Evolutionary conservation across 2,113 vertebrate genomes (phyloP).

Genomic region (Alligator sinensis): DNA sequence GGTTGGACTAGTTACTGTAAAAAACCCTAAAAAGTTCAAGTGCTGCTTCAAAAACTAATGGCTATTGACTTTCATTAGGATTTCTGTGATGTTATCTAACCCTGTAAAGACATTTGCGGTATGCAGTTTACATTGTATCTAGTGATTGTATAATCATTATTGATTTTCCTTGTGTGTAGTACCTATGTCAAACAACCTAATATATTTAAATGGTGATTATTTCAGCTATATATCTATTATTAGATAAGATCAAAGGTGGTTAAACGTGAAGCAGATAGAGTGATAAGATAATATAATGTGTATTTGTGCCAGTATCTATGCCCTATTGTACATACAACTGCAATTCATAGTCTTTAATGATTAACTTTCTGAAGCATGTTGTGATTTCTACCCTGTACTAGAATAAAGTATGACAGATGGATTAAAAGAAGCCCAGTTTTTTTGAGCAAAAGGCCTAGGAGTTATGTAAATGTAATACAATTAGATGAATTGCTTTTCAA

Average conservation of each 20-base stretch:
- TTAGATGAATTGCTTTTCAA: constrained; percentile 67
- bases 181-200: constrained; percentile 85
- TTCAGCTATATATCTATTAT: constrained; percentile 79
- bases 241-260: constrained; percentile 84
- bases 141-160: constrained; percentile 84
- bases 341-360: constrained; percentile 70
- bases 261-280: constrained; percentile 69
- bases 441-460: constrained; percentile 37
- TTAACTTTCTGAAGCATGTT: constrained; percentile 71
- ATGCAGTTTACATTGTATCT: constrained; percentile 84
- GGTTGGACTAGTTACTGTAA: constrained; percentile 41
- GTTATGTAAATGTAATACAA: constrained; percentile 64
- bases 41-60: constrained; percentile 81
- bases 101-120: constrained; percentile 77
- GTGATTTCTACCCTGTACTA: constrained; percentile 64
- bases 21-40: constrained; percentile 78
- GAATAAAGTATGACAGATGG: constrained; percentile 69
- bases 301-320: constrained; percentile 44
- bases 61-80: constrained; percentile 80
- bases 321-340: constrained; percentile 49
- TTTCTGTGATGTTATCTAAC: constrained; percentile 83
- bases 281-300: constrained; percentile 59
- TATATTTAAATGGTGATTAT: constrained; percentile 87
- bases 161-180: constrained; percentile 82
- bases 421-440: constrained; percentile 38